Evolutionary conservation across 2,888 invertebrate genomes (phyloP).

Genomic region (Apotomis turbidana): DNA sequence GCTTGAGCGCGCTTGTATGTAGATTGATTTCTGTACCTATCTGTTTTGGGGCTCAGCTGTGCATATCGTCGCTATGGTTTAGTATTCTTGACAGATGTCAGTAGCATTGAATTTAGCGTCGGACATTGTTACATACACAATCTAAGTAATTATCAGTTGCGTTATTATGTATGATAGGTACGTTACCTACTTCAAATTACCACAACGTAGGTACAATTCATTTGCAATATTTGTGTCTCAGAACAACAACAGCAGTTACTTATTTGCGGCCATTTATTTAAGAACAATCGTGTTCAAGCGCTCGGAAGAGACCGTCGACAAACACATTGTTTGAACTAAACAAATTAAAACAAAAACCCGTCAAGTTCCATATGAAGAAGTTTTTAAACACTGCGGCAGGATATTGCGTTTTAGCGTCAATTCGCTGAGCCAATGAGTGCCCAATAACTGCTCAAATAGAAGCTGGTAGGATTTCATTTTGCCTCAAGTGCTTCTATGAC

Average conservation of each 20-base stretch:
- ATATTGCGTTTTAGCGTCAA: slow-evolving; percentile 74
- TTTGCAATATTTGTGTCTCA: slow-evolving; percentile 9
- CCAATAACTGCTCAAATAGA: slow-evolving; percentile 67
- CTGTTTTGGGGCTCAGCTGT: no score
- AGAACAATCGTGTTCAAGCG: slow-evolving; percentile 36
- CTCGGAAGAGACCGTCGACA: slow-evolving; percentile 35
- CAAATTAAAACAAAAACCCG: slow-evolving; percentile 40
- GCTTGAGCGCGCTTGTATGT: no score
- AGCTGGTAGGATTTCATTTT: slow-evolving; percentile 44
- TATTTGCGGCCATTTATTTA: slow-evolving; percentile 27
- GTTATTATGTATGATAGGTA: no score
- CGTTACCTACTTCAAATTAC: not conserved
- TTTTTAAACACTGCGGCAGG: slow-evolving; percentile 60
- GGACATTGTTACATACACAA: no score
- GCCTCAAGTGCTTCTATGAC: slow-evolving; percentile 38
- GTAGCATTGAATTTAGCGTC: no score
- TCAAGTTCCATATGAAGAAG: slow-evolving; percentile 48
- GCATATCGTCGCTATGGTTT: no score
- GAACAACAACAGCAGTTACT: slow-evolving; percentile 15
- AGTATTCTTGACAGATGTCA: no score
- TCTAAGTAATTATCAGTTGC: no score
- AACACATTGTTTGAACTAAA: slow-evolving; percentile 37
- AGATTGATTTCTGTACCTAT: no score
- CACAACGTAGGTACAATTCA: not conserved
- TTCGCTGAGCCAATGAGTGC: slow-evolving; percentile 66